phyloP scores from a whole-genome alignment of 2,888 invertebrate genomes.

The Prenolepis imparis region DNA sequence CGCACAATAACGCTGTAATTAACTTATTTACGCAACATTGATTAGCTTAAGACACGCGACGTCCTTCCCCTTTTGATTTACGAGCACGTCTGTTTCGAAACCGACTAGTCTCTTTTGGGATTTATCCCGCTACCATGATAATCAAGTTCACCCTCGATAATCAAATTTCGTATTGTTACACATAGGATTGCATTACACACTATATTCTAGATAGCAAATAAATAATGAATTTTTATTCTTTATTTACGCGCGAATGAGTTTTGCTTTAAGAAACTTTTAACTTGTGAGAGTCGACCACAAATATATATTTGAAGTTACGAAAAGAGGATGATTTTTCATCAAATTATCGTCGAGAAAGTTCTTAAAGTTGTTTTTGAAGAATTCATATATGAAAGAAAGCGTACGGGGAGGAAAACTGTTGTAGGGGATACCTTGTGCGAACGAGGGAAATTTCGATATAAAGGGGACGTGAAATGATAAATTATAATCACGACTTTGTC shows the following conservation, averaged over 20 bases:
- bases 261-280: not conserved
- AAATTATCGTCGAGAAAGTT: not conserved
- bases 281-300: not conserved
- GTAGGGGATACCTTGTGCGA: not conserved
- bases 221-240: constrained; percentile 12
- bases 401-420: not conserved
- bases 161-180: not conserved
- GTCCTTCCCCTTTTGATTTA: constrained; percentile 22
- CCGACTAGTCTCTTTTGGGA: constrained; percentile 11
- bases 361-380: not conserved
- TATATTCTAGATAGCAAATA: not conserved
- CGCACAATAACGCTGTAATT: constrained; percentile 46
- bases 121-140: constrained; percentile 11
- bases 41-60: constrained; percentile 30
- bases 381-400: not conserved
- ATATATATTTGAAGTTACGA: constrained; percentile 4
- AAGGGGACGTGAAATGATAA: constrained; percentile 32
- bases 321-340: not conserved
- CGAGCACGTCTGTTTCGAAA: not conserved
- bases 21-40: constrained; percentile 43
- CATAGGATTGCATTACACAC: not conserved
- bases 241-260: not conserved
- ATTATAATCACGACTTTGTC: constrained; percentile 37
- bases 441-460: not conserved
- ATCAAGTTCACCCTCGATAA: constrained; percentile 16